Conservation (phyloP, 2,113 vertebrate species). For the Marcusenius ussheri region DNA sequence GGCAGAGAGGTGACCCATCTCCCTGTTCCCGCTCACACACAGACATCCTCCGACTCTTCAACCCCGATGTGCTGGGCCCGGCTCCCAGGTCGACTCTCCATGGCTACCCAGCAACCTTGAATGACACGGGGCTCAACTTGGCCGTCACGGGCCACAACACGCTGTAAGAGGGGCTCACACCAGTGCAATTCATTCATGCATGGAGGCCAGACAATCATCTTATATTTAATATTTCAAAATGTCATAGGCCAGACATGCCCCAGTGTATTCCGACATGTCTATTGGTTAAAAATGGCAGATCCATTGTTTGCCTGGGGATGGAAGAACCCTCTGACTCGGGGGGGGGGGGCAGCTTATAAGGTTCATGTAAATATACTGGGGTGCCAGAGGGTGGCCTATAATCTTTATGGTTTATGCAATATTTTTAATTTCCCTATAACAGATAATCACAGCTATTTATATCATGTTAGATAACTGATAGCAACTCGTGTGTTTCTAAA, state of each 20-base stretch:
- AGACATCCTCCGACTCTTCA: constrained; percentile 69
- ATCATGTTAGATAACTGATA: neutral
- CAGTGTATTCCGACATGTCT: neutral
- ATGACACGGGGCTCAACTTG: constrained; percentile 65
- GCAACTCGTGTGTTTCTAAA: neutral
- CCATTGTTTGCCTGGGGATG: neutral
- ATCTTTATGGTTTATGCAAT: neutral
- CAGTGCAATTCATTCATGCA: too few species aligned
- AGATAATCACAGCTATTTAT: neutral
- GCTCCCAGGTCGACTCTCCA: constrained; percentile 54
- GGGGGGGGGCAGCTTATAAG: neutral
- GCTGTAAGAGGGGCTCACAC: constrained; percentile 44
- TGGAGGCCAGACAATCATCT: neutral
- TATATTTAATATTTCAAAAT: neutral
- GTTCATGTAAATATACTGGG: neutral
- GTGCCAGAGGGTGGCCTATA: neutral
- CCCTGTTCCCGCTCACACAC: neutral
- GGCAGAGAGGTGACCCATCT: neutral
- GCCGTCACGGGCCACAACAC: constrained; percentile 70
- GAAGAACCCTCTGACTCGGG: neutral
- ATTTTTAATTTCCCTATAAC: neutral
- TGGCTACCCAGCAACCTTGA: constrained; percentile 52
- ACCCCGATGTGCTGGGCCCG: constrained; percentile 57
- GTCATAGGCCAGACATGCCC: neutral
- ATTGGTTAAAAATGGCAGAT: neutral